Evolutionary conservation across 1,140 invertebrate genomes (phyloP).

Genomic region (Rhagoletis zephyria): DNA sequence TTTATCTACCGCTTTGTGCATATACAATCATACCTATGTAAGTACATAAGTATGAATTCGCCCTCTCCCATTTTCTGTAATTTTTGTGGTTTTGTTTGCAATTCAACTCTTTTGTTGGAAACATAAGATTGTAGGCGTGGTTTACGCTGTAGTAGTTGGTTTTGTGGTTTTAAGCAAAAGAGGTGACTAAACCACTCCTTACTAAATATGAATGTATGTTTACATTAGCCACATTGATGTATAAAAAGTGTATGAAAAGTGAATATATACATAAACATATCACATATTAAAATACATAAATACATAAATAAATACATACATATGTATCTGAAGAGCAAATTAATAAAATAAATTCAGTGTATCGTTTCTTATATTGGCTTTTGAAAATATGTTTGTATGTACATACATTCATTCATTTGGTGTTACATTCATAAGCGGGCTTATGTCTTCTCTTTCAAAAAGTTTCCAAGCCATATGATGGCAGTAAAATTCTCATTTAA

Average conservation of each 20-base stretch:
- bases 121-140: constrained; percentile 28
- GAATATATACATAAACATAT: too few relatives aligned
- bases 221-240: neutral
- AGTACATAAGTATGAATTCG: neutral
- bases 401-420: too few relatives aligned
- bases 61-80: neutral
- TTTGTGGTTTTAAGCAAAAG: neutral
- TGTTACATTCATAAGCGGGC: too few relatives aligned
- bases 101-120: neutral
- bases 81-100: constrained; percentile 10
- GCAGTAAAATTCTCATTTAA: neutral
- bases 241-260: too few relatives aligned
- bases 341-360: neutral
- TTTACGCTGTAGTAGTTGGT: neutral
- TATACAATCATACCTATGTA: neutral
- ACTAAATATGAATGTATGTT: too few relatives aligned
- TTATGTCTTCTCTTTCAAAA: neutral
- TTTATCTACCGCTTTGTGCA: neutral
- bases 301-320: neutral
- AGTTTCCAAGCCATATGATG: neutral
- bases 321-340: neutral
- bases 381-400: too few relatives aligned
- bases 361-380: too few relatives aligned
- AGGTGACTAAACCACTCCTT: neutral
- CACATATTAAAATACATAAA: neutral